Conservation (phyloP, 2,113 vertebrate species). For the Nyctibius bracteatus region DNA sequence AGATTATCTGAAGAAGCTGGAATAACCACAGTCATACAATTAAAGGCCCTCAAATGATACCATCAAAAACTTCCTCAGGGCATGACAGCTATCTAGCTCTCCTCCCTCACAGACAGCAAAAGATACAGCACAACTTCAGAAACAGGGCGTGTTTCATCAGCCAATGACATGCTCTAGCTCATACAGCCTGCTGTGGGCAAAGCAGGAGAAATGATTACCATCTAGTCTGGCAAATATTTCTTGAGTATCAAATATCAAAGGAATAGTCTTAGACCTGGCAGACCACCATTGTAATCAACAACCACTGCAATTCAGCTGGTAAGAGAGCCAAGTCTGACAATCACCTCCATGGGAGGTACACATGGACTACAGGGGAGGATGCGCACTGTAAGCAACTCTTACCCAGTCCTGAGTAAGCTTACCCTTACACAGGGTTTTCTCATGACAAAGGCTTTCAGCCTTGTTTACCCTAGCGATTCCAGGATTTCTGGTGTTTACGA, state of each 20-base stretch:
- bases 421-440: background rate
- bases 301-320: background rate
- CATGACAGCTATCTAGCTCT: background rate
- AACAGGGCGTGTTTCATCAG: background rate
- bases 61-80: background rate
- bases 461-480: background rate
- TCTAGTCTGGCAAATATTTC: background rate
- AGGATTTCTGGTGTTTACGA: background rate
- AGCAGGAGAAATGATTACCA: background rate
- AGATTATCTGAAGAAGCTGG: background rate
- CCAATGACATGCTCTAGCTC: background rate
- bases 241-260: constrained; percentile 4
- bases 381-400: background rate
- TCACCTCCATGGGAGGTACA: constrained; percentile 41
- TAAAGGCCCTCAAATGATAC: background rate
- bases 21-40: background rate
- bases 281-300: background rate
- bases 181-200: background rate
- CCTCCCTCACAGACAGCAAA: background rate
- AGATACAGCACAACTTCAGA: background rate
- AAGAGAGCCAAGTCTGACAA: background rate
- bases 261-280: background rate
- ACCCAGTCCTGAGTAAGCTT: background rate
- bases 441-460: background rate
- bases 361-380: background rate